Evolutionary conservation across 1,140 invertebrate species (phyloP).

Genomic region (Ridgeia piscesae): DNA sequence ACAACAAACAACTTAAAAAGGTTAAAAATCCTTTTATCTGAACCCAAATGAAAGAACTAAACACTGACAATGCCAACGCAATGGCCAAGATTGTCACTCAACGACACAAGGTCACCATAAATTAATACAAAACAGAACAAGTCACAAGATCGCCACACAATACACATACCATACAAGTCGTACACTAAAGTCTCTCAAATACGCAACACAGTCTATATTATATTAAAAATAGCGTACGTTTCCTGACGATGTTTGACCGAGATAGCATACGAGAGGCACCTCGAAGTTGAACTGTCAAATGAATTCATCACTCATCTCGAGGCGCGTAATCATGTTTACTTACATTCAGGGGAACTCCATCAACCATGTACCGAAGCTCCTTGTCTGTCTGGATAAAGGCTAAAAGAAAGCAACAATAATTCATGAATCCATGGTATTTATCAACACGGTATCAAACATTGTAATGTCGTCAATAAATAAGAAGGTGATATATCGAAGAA

Average conservation of each 20-base stretch:
- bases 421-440: neutral
- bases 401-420: conserved; percentile 52
- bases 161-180: neutral
- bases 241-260: neutral
- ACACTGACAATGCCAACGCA: neutral
- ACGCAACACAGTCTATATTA: neutral
- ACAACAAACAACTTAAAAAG: neutral
- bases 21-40: too few species aligned
- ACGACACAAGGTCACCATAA: neutral
- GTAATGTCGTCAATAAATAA: neutral
- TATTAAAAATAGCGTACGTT: neutral
- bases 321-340: conserved; percentile 38
- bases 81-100: neutral
- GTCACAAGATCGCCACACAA: neutral
- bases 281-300: conserved; percentile 48
- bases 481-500: neutral
- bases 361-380: conserved; percentile 69
- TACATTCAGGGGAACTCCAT: conserved; percentile 65
- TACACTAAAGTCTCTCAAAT: neutral
- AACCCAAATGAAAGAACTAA: too few species aligned
- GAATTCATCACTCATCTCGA: conserved; percentile 37
- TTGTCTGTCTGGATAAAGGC: conserved; percentile 72
- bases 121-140: neutral
- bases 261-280: conserved; percentile 31
- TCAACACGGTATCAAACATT: neutral